A percentile compares a stretch with the other conserved stretches of the same genome.
Evolutionary conservation across 1,140 invertebrate species (phyloP).

Genomic region (Pomacea maculata): DNA sequence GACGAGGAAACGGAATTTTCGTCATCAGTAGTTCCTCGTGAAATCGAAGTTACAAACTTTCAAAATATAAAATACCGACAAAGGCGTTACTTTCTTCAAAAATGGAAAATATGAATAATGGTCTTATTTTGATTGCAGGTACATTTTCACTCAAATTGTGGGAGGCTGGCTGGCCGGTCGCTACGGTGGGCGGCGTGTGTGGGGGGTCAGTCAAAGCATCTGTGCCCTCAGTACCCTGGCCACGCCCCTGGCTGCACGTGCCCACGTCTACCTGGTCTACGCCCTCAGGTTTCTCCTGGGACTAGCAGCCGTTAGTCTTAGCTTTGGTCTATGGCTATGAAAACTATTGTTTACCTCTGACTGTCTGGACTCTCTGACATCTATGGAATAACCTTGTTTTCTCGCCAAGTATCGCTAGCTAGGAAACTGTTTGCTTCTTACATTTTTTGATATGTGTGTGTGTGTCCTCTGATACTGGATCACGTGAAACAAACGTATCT

Average conservation of each 20-base stretch:
- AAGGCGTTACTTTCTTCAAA: background rate
- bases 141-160: constrained; percentile 32
- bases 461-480: too few relatives aligned
- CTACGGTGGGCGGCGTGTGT: constrained; percentile 61
- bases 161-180: constrained; percentile 69
- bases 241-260: constrained; percentile 43
- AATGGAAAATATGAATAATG: background rate
- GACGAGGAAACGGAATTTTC: too few relatives aligned
- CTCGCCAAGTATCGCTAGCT: too few relatives aligned
- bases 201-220: constrained; percentile 36
- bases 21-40: too few relatives aligned
- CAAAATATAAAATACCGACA: background rate
- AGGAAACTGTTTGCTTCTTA: too few relatives aligned
- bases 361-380: too few relatives aligned
- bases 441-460: too few relatives aligned
- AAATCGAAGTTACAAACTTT: background rate
- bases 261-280: constrained; percentile 34
- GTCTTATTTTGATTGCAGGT: background rate
- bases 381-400: too few relatives aligned
- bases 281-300: constrained; percentile 44
- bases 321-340: too few relatives aligned
- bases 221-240: constrained; percentile 39
- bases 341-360: too few relatives aligned
- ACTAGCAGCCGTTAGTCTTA: constrained; percentile 33
- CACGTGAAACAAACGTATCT: too few relatives aligned